A percentile compares a stretch with the other conserved stretches of the same genome.
phyloP scores from a whole-genome alignment of 64 coral and sea anemone genomes.

The Catalaphyllia jardinei region DNA sequence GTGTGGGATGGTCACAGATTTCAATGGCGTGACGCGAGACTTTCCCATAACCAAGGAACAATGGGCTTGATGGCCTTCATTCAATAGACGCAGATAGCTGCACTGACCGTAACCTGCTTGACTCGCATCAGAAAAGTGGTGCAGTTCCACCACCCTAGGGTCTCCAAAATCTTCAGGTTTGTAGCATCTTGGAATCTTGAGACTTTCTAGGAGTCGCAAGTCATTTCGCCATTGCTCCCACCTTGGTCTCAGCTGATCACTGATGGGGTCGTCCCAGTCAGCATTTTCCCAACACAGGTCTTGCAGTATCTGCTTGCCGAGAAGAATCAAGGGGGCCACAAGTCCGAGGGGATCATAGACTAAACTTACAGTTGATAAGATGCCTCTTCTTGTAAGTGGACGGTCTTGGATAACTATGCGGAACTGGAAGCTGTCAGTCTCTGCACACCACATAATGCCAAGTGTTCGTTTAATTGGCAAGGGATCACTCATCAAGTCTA shows the following conservation, averaged over 20 bases:
- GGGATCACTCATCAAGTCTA: conserved; percentile 9
- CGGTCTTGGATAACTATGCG: too few relatives aligned
- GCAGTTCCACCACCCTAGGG: conserved; percentile 2
- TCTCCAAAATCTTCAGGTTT: conserved; percentile 36
- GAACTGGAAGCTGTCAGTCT: too few relatives aligned
- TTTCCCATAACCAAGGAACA: conserved; percentile 48
- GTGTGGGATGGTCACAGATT: neutral
- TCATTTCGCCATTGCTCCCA: conserved; percentile 45
- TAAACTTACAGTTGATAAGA: neutral
- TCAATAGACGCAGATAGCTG: conserved; percentile 16
- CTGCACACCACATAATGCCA: conserved; percentile 18
- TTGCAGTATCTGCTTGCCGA: conserved; percentile 5
- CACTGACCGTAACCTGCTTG: conserved; percentile 36
- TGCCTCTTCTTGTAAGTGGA: conserved; percentile 42
- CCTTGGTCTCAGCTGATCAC: neutral
- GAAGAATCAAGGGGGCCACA: conserved; percentile 5
- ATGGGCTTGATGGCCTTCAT: conserved; percentile 13
- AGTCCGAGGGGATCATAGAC: conserved; percentile 22
- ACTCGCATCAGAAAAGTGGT: too few relatives aligned
- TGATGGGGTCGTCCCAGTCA: conserved; percentile 48
- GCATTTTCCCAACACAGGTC: too few relatives aligned
- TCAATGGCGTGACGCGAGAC: conserved; percentile 24
- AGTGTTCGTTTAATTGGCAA: conserved; percentile 10
- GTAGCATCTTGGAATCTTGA: conserved; percentile 44
- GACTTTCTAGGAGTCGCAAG: conserved; percentile 3